These are phyloP conservation scores for Corydoras sp. DNA, from an alignment of 2,113 vertebrate species.

Conservation along the genomic window DNA sequence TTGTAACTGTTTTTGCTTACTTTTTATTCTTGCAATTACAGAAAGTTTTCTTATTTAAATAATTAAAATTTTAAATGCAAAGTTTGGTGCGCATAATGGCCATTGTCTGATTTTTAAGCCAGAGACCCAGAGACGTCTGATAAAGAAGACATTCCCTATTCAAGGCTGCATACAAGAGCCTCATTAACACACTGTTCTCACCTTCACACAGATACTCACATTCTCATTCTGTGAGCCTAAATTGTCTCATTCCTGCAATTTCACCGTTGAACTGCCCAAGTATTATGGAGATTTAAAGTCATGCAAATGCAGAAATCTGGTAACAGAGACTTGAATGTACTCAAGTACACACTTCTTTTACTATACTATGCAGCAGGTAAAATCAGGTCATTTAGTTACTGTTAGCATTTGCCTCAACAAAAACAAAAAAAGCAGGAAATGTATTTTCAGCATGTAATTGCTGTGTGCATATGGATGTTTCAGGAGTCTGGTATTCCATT, in stretches of 20 bases:
- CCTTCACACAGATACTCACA: neutral
- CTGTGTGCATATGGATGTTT: neutral
- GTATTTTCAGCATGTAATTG: neutral
- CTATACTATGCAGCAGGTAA: no score
- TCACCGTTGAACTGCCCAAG: no score
- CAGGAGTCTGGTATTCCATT: neutral
- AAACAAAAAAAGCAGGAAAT: neutral
- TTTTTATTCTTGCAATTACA: no score
- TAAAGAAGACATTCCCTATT: slow-evolving; percentile 12
- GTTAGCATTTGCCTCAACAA: neutral
- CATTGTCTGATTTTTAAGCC: slow-evolving; percentile 3
- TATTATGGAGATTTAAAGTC: no score
- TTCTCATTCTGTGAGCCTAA: neutral
- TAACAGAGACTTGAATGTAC: no score
- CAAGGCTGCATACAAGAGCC: slow-evolving; percentile 15
- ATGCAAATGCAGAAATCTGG: no score
- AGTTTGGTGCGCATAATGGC: neutral
- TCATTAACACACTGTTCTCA: slow-evolving; percentile 27
- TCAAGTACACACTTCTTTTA: no score
- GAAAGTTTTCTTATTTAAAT: no score
- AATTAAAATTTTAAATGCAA: no score
- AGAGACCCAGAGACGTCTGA: slow-evolving; percentile 19
- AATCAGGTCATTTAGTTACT: neutral
- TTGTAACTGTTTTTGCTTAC: no score
- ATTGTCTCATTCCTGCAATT: neutral